Base-by-base conservation (phyloP, 2,797 vertebrate species). In the Pagetopsis macropterus region DNA sequence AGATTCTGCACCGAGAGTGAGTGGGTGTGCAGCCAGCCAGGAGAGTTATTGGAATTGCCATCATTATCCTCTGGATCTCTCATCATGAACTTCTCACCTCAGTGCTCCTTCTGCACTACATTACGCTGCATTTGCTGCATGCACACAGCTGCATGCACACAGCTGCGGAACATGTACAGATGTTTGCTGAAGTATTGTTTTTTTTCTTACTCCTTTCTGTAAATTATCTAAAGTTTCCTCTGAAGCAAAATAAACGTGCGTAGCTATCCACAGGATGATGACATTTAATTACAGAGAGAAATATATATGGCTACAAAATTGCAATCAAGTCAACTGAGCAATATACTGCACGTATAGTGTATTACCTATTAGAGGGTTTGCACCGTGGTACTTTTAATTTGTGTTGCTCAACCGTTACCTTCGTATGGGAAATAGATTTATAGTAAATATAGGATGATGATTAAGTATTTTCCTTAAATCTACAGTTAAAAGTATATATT, bases 1-100 rank as follows among this genome's bases (percentile, higher is more conserved):
- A 87, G 87, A 87, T 80, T 79, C 82, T 55, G 84, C 70, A 52
- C 84, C 15, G 63, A 75, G 79, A 76, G 76, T 14, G 64, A 70
- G 86, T 85, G 85, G 80, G 78, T 76, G 84, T 79, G 84, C 84
- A 75, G 73, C 12, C 67, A 89, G 78, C 57, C 8, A 63, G 57
- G 62, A 33, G 46, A 85, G 82, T 88, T 87, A 88, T 90, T 90
- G 86, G 85, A 86, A 89, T 84, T 83, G 83, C 81, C 85, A 74
- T 88, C 84, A 89, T 91, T 88, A 90, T 88, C 84, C 82, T 82
- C 76, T 63, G 56, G 84, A 87, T 88, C 84, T 82, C 86, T 84
- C 83, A 75, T 88, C 77, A 81, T 77, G 76, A 79, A 82, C 77
- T 78, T 73, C 77, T 88, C 87, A 85, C 88, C 86, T 81, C 76